Conservation (phyloP, 2,888 invertebrate species). For the Macrosoma leucophasiata region DNA sequence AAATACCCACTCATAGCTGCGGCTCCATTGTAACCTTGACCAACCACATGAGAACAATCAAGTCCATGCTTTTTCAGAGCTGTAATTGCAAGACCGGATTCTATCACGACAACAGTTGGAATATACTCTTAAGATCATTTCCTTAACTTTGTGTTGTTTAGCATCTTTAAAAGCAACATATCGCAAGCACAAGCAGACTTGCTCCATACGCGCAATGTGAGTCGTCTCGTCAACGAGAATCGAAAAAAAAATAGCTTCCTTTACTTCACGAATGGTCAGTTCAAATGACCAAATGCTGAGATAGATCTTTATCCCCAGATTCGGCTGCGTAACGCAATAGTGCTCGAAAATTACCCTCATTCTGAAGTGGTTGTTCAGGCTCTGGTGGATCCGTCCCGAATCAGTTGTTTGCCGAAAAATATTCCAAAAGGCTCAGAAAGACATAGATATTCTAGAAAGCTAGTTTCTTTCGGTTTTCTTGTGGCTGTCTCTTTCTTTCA, state of each 20-base stretch:
- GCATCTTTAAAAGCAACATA: no score
- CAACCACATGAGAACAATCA: slow-evolving; percentile 20
- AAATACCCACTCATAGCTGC: slow-evolving; percentile 14
- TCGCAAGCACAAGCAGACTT: no score
- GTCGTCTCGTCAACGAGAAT: slow-evolving; percentile 18
- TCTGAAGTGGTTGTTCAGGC: no score
- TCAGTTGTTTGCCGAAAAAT: no score
- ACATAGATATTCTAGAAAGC: no score
- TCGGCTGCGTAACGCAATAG: no score
- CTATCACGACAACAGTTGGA: slow-evolving; percentile 21
- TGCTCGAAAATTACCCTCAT: no score
- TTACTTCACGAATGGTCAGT: slow-evolving; percentile 17
- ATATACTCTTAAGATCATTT: slow-evolving; percentile 20
- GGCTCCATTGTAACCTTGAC: slow-evolving; percentile 19
- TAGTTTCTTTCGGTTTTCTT: slow-evolving; percentile 17
- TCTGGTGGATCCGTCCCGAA: no score
- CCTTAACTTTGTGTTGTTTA: slow-evolving; percentile 21
- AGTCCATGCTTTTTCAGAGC: slow-evolving; percentile 20
- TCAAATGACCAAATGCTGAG: no score
- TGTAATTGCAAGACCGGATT: slow-evolving; percentile 17
- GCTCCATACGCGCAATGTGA: slow-evolving; percentile 18
- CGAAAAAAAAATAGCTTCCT: slow-evolving; percentile 13
- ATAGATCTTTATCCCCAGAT: no score
- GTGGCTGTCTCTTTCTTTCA: slow-evolving; percentile 19
- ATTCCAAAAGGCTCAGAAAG: no score